Conservation (phyloP, 2,797 vertebrate genomes). For the Protonibea diacanthus region DNA sequence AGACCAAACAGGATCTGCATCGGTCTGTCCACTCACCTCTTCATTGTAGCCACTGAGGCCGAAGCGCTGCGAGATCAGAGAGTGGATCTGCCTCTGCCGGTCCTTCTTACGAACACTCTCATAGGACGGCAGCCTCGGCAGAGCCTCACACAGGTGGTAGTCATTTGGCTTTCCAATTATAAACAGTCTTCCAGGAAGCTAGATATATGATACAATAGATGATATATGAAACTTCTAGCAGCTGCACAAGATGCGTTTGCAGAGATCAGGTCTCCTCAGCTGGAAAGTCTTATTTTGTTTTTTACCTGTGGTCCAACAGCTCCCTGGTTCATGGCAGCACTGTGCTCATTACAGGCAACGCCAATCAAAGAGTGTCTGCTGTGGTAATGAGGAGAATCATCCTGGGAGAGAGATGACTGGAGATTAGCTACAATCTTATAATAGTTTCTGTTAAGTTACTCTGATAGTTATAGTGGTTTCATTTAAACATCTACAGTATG, state of each 20-base stretch:
- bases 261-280: too few relatives aligned
- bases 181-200: conserved; percentile 72
- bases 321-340: conserved; percentile 49
- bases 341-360: conserved; percentile 25
- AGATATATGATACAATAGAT: background rate
- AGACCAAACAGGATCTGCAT: background rate
- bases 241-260: background rate
- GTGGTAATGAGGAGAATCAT: conserved; percentile 61
- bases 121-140: conserved; percentile 76
- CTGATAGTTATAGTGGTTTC: background rate
- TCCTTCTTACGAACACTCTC: conserved; percentile 82
- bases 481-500: background rate
- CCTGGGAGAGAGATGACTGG: conserved; percentile 45
- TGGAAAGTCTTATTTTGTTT: background rate
- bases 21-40: conserved; percentile 40
- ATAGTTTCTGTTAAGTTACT: background rate
- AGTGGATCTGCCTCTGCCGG: conserved; percentile 79
- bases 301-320: conserved; percentile 69
- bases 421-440: background rate
- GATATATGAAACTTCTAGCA: background rate
- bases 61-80: conserved; percentile 75
- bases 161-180: conserved; percentile 71
- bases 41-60: conserved; percentile 52
- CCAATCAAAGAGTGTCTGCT: conserved; percentile 75
- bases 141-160: conserved; percentile 72